Evolutionary conservation across 2,113 vertebrate species (phyloP).

Genomic region (Cettia cetti): DNA sequence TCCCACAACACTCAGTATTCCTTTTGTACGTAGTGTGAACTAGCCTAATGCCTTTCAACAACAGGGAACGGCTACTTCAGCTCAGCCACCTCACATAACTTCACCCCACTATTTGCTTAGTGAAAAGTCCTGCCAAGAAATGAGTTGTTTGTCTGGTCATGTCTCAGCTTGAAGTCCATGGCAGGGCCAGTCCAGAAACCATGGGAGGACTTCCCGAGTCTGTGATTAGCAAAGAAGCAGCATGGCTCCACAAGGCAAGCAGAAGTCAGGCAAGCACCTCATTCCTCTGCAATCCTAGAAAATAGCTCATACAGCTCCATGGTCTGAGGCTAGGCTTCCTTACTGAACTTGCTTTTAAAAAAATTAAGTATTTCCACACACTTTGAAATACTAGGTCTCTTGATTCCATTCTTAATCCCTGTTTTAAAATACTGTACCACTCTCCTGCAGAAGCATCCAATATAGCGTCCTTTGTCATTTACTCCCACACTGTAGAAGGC

Average conservation of each 20-base stretch:
- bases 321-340: background rate
- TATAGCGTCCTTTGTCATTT: background rate
- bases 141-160: background rate
- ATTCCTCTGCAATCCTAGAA: background rate
- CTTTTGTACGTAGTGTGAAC: rapidly evolving
- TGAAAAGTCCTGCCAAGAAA: background rate
- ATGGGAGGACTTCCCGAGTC: background rate
- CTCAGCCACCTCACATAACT: background rate
- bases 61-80: background rate
- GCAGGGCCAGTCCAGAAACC: background rate
- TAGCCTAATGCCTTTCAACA: background rate
- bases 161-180: background rate
- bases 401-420: background rate
- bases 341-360: background rate
- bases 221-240: background rate
- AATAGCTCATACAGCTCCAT: background rate
- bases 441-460: background rate
- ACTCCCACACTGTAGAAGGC: background rate
- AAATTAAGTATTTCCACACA: background rate
- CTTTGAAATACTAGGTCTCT: background rate
- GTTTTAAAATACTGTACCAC: background rate
- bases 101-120: background rate
- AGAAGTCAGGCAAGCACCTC: background rate
- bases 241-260: background rate
- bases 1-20: background rate